Evolutionary conservation across 2,797 vertebrate species (phyloP).

Genomic region (Epinephelus coioides): DNA sequence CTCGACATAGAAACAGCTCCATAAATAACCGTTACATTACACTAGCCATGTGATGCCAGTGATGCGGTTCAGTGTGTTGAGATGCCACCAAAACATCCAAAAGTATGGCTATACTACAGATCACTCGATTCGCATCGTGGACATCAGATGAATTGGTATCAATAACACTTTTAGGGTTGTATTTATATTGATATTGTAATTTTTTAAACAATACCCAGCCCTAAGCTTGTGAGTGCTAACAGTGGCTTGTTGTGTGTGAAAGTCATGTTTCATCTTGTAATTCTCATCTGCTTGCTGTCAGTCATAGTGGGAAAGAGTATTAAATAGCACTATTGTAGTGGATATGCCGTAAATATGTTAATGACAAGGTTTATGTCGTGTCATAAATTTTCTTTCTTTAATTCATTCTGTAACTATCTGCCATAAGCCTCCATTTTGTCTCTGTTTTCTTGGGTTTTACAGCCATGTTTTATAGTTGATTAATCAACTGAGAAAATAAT

Average conservation of each 20-base stretch:
- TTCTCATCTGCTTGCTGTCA: neutral
- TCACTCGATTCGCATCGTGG: no score
- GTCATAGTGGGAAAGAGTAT: neutral
- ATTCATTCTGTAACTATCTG: neutral
- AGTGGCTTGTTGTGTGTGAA: neutral
- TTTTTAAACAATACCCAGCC: no score
- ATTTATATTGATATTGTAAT: no score
- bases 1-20: no score
- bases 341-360: neutral
- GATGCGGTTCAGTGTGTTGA: no score
- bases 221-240: neutral
- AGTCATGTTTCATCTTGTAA: conserved; percentile 1
- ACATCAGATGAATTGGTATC: no score
- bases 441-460: neutral
- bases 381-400: neutral
- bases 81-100: no score
- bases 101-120: no score
- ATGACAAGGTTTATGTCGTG: neutral
- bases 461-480: neutral
- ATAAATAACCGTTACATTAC: no score
- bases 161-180: no score
- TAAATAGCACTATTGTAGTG: neutral
- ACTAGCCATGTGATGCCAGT: no score
- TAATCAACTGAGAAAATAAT: neutral
- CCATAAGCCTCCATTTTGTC: neutral